Evolutionary conservation across 2,113 vertebrate species (phyloP), one percentile per base, ranked within the genome.

Genomic region (Physeter macrocephalus): DNA sequence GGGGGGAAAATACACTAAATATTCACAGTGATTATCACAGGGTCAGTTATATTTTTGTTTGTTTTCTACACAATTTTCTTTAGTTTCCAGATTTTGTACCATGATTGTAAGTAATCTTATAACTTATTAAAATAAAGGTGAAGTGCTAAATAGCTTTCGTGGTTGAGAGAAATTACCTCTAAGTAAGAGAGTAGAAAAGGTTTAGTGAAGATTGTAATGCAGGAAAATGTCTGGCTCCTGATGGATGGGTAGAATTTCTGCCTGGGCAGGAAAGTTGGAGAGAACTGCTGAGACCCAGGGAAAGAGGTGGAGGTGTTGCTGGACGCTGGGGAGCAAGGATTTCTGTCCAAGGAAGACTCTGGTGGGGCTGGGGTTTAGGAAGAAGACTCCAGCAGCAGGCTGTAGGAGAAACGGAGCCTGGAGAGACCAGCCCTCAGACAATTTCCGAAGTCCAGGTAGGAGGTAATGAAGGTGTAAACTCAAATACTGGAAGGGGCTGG

Each of bases 331-430:
- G 5, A 43, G 39, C 2, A 5, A 54, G 78, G 86, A 66, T 21
- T 18, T 54, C 43, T 52, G 46, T 39, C 57, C 80, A 2, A 20
- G 27, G 21, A 36, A 39, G 61, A 21, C 59, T 14, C 18, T 18
- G 36, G 12, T 1, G 1, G 20, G 18, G 13, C 67, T 34, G 25
- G 54, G 36, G 8, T 39, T 17, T 13, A 27, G 36, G 15, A 49
- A 39, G 25, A 36, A 62, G 21, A 78, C 34, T 10, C 27, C 2
- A 39, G n/a, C 49, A 20, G 9, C 0, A 0, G 39, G 0, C 1
- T 15, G 1, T 8, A 17, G 78, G 31, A 83, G 85, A 89, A n/a
- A 9, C 2, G 1, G 31, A 1, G 11, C 13, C 15, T 2, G 4
- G 52, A 3, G 31, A 69, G 13, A 17, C 11, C 18, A 6, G 34